Percentiles rank a stretch among this genome's conserved stretches.
phyloP scores from a whole-genome alignment of 2,113 vertebrate species.

The Melanerpes aurifrons region DNA sequence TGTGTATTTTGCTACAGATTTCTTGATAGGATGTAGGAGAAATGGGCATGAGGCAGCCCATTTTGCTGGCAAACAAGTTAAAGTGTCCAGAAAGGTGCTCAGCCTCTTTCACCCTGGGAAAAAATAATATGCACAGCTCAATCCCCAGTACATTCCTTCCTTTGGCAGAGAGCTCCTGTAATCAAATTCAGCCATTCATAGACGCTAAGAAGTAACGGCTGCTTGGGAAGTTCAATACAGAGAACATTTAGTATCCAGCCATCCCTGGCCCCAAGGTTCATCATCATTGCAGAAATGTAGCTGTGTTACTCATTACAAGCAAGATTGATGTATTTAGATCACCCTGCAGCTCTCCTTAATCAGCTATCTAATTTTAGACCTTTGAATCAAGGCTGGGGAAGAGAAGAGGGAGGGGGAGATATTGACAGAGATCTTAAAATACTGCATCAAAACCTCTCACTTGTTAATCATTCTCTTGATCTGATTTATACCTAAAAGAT shows the following conservation, averaged over 20 bases:
- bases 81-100: neutral
- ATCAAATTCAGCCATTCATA: neutral
- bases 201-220: neutral
- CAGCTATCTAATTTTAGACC: conserved; percentile 53
- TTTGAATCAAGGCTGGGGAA: neutral
- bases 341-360: conserved; percentile 33
- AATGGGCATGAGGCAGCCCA: neutral
- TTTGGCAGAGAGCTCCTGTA: neutral
- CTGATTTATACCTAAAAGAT: neutral
- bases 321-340: conserved; percentile 5
- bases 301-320: conserved; percentile 6
- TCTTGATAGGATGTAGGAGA: neutral
- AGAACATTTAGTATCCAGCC: neutral
- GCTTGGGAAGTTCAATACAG: neutral
- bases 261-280: neutral
- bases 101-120: neutral
- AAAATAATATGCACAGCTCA: neutral
- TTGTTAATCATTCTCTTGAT: conserved; percentile 35
- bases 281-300: conserved; percentile 23
- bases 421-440: conserved; percentile 40
- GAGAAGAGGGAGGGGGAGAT: neutral
- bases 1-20: neutral
- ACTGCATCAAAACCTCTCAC: conserved; percentile 8
- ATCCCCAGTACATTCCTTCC: neutral
- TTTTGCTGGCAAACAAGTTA: neutral